A percentile compares a stretch with the other conserved stretches of the same genome.
Evolutionary conservation across 1,140 invertebrate species (phyloP).

Genomic region (Hypsibius dujardini): DNA sequence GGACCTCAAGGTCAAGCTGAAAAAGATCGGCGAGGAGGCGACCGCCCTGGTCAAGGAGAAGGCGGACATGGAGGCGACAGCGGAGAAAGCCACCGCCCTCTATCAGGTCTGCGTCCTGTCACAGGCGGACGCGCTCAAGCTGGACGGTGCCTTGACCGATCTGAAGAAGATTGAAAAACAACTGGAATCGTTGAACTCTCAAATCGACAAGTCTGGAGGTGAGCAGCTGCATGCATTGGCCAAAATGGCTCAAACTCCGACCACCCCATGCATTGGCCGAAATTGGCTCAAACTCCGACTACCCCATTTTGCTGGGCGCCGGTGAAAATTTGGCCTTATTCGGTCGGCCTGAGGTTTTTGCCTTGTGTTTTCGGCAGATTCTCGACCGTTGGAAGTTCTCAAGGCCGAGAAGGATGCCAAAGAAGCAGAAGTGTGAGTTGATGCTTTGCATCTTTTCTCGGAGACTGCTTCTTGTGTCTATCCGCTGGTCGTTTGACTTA

Average conservation of each 20-base stretch:
- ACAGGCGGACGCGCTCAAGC: neutral
- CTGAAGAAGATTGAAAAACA: neutral
- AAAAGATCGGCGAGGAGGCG: slow-evolving; percentile 25
- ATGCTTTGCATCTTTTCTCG: neutral
- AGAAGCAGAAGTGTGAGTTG: slow-evolving; percentile 2
- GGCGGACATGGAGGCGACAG: neutral
- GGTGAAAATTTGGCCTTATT: too few relatives aligned
- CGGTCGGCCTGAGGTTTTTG: too few relatives aligned
- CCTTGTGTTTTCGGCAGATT: slow-evolving; percentile 1
- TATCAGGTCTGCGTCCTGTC: neutral
- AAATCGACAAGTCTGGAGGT: neutral
- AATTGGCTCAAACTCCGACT: too few relatives aligned
- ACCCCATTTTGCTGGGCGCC: too few relatives aligned
- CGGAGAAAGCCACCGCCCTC: neutral
- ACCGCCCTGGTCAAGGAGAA: neutral
- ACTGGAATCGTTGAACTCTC: neutral
- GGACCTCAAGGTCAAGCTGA: slow-evolving; percentile 27
- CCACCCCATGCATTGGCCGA: too few relatives aligned
- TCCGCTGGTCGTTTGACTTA: too few relatives aligned
- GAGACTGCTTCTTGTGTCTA: too few relatives aligned
- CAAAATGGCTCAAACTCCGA: too few relatives aligned
- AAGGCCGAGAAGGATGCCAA: neutral
- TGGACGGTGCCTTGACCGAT: neutral
- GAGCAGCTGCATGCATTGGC: too few relatives aligned
- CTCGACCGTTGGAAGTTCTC: neutral